A percentile compares a stretch with the other conserved stretches of the same genome.
These are phyloP conservation scores for Drosophila dunni DNA, from an alignment of 1,140 invertebrate species.

Conservation along the genomic window DNA sequence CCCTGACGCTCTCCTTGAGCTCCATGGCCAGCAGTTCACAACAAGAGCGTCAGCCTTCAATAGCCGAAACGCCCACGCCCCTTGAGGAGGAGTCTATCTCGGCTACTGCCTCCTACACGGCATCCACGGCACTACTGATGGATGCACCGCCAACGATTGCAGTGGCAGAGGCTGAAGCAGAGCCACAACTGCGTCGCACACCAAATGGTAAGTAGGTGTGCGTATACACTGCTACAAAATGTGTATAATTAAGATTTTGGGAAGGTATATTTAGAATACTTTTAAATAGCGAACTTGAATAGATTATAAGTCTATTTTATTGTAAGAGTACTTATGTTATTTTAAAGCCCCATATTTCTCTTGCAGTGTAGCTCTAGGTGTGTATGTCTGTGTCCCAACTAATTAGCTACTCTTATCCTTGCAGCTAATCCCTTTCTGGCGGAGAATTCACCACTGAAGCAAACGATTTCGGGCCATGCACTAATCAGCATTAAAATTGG, in stretches of 20 bases:
- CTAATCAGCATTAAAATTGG: conserved; percentile 76
- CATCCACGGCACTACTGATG: conserved; percentile 73
- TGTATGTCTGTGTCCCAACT: conserved; percentile 29
- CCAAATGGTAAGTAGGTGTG: conserved; percentile 64
- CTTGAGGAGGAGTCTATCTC: conserved; percentile 62
- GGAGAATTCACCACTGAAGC: conserved; percentile 62
- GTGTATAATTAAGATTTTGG: too few species aligned
- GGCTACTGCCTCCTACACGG: conserved; percentile 65
- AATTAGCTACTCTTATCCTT: conserved; percentile 56
- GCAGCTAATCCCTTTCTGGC: conserved; percentile 77
- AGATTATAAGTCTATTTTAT: too few species aligned
- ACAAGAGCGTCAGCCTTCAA: conserved; percentile 59
- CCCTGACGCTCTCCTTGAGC: conserved; percentile 72
- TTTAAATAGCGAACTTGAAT: too few species aligned
- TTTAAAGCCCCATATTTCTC: too few species aligned
- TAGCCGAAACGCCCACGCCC: conserved; percentile 63
- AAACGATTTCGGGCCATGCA: conserved; percentile 56
- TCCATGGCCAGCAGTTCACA: conserved; percentile 67
- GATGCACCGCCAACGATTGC: conserved; percentile 46
- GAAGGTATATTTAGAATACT: too few species aligned
- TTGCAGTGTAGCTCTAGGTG: background rate
- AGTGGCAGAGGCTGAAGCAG: conserved; percentile 23
- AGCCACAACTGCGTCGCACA: conserved; percentile 55
- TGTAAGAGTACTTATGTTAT: too few species aligned
- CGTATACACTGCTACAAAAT: too few species aligned